A percentile compares a stretch with the other conserved stretches of the same genome.
These are phyloP conservation scores for Craseonycteris thonglongyai DNA, from an alignment of 2,113 vertebrate genomes.

Conservation along the genomic window DNA sequence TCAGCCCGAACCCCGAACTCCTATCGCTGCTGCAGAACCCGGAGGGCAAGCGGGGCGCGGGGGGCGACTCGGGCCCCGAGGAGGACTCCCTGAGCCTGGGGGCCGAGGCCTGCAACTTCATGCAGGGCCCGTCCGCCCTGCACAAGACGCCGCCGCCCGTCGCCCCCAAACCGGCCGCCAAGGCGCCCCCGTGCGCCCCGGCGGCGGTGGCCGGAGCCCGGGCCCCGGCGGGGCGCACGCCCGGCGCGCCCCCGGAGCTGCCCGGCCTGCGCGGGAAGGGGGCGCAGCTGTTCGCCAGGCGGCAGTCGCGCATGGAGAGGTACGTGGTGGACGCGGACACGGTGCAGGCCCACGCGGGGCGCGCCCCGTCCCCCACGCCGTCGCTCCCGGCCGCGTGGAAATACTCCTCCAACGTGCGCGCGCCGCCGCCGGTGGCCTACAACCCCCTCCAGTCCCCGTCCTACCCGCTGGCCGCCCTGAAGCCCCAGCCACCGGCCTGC, in stretches of 20 bases:
- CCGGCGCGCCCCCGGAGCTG: constrained; percentile 89
- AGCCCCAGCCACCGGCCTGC: constrained; percentile 77
- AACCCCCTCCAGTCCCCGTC: constrained; percentile 94
- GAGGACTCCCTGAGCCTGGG: constrained; percentile 98
- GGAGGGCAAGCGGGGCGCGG: constrained; percentile 81
- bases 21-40: constrained; percentile 90
- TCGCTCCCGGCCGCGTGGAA: constrained; percentile 94
- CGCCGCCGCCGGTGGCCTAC: constrained; percentile 91
- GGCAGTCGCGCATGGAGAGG: constrained; percentile 98
- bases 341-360: constrained; percentile 89
- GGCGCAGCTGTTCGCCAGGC: constrained; percentile 95
- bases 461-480: constrained; percentile 90
- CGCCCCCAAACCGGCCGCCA: constrained; percentile 92
- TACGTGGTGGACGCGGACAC: constrained; percentile 96
- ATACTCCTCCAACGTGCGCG: constrained; percentile 93
- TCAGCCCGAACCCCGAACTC: constrained; percentile 93
- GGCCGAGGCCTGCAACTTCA: constrained; percentile 98
- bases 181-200: too few relatives aligned
- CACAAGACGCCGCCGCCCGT: constrained; percentile 94
- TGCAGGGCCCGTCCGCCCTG: constrained; percentile 87
- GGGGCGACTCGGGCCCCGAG: constrained; percentile 91
- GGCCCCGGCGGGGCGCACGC: constrained; percentile 78
- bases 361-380: constrained; percentile 88
- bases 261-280: constrained; percentile 91
- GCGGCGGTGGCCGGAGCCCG: too few relatives aligned